Evolutionary conservation across 2,113 vertebrate genomes (phyloP).

Genomic region (Trinectes maculatus): DNA sequence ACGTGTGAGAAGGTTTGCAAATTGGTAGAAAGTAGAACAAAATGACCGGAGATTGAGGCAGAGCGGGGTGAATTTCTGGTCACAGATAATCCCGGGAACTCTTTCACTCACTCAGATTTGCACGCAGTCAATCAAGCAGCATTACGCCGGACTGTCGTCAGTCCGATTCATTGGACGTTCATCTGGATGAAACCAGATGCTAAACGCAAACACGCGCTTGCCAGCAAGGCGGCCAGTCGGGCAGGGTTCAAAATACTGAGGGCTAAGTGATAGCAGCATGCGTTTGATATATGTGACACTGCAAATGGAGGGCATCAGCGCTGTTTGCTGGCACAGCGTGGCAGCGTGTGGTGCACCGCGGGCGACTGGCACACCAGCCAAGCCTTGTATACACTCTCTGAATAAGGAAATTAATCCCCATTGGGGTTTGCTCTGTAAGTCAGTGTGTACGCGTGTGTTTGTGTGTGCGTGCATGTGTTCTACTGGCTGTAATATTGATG

Average conservation of each 20-base stretch:
- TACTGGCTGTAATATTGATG: not conserved
- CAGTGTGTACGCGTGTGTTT: conserved; percentile 79
- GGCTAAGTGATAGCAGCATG: conserved; percentile 87
- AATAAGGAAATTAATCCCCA: conserved; percentile 95
- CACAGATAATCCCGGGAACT: conserved; percentile 64
- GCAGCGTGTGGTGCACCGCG: conserved; percentile 93
- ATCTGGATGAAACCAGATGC: conserved; percentile 55
- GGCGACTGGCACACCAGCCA: conserved; percentile 92
- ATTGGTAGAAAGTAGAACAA: conserved; percentile 47
- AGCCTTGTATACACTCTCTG: conserved; percentile 87
- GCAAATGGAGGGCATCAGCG: conserved; percentile 97
- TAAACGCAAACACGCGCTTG: conserved; percentile 29
- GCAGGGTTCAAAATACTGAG: conserved; percentile 60
- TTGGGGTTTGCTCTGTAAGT: conserved; percentile 81
- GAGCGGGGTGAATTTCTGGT: conserved; percentile 50
- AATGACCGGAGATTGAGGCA: conserved; percentile 46
- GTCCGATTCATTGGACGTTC: conserved; percentile 47
- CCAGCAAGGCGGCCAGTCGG: conserved; percentile 16
- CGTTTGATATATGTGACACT: conserved; percentile 97
- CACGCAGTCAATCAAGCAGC: conserved; percentile 67
- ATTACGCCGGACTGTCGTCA: conserved; percentile 52
- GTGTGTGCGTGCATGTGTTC: conserved; percentile 45
- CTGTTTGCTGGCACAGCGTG: conserved; percentile 96
- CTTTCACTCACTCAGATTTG: conserved; percentile 60
- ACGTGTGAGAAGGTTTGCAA: conserved; percentile 27